phyloP scores from a whole-genome alignment of 2,797 vertebrate species.

The Anguilla megastoma region DNA sequence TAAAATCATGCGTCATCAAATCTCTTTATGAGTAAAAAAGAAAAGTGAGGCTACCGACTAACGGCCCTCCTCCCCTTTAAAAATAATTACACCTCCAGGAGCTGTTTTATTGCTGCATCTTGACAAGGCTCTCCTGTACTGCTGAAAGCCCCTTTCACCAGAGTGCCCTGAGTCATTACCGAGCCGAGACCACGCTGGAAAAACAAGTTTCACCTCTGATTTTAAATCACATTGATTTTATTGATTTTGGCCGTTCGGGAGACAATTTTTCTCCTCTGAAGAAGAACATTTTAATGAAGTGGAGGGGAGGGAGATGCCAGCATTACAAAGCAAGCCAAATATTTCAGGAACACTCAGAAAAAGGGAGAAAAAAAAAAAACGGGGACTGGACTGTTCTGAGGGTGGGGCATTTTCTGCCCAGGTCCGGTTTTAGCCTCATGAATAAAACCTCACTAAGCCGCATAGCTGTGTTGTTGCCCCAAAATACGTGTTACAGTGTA shows the following conservation, averaged over 20 bases:
- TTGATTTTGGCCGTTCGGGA: conserved; percentile 46
- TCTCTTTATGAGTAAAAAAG: not conserved
- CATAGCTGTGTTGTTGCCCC: not conserved
- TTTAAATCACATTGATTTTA: conserved; percentile 48
- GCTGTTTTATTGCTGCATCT: not conserved
- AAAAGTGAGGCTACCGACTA: not conserved
- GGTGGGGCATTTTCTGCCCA: not conserved
- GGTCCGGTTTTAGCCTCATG: not conserved
- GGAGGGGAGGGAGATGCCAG: not conserved
- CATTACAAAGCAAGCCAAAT: not conserved
- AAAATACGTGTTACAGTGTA: not conserved
- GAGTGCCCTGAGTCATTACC: not conserved
- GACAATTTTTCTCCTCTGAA: conserved; percentile 43
- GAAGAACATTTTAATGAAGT: conserved; percentile 27
- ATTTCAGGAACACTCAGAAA: conserved; percentile 7
- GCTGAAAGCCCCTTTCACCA: not conserved
- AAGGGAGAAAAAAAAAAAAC: not conserved
- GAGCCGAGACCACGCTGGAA: conserved; percentile 6
- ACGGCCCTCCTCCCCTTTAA: not conserved
- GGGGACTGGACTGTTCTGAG: not conserved
- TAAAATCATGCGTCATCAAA: not conserved
- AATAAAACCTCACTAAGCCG: not conserved
- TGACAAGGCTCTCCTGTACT: not conserved
- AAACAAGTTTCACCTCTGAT: conserved; percentile 33
- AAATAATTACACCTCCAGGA: conserved; percentile 8